Conservation (phyloP, 2,888 invertebrate species). For the Tipula vernalis region DNA sequence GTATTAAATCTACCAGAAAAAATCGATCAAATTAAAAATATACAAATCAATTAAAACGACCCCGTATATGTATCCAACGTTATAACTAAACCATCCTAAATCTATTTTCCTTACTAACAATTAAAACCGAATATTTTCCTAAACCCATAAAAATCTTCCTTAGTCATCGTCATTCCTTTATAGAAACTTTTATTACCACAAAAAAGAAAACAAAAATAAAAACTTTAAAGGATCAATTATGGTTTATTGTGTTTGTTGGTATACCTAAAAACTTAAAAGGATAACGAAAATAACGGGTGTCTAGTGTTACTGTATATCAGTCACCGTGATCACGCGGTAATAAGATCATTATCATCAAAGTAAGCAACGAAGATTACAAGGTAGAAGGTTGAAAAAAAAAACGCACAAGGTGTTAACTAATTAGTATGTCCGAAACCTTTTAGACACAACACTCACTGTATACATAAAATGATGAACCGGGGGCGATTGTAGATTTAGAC, state of each 20-base stretch:
- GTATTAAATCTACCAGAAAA: background rate
- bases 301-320: background rate
- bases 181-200: background rate
- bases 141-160: background rate
- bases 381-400: background rate
- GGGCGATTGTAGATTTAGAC: background rate
- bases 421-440: slow-evolving; percentile 8
- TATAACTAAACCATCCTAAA: no score
- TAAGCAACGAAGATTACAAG: background rate
- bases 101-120: no score
- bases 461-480: background rate
- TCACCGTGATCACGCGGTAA: background rate
- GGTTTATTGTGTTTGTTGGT: background rate
- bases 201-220: background rate
- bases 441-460: background rate
- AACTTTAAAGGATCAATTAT: background rate
- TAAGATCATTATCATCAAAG: slow-evolving; percentile 8
- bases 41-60: background rate
- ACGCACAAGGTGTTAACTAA: slow-evolving; percentile 7
- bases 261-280: background rate
- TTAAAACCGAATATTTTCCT: background rate
- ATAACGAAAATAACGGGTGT: background rate
- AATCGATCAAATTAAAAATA: background rate
- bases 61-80: background rate
- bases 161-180: background rate